A percentile compares a stretch with the other conserved stretches of the same genome.
phyloP scores from a whole-genome alignment of 2,888 invertebrate species.

The Zygaena filipendulae region DNA sequence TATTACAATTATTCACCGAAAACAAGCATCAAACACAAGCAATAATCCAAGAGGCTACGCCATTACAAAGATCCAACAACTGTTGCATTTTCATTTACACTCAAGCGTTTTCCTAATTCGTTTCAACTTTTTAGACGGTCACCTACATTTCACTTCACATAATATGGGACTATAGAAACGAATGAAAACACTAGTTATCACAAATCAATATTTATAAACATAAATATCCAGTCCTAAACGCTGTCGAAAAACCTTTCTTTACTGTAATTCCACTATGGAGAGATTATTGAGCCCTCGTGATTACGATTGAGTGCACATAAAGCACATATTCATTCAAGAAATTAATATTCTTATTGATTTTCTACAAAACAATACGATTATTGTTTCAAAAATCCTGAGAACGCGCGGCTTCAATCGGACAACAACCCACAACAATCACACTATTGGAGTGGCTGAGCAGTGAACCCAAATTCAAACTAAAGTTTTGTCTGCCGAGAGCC shows the following conservation, averaged over 20 bases:
- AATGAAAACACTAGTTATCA: conserved; percentile 36
- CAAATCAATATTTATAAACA: conserved; percentile 69
- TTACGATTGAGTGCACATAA: too few species aligned
- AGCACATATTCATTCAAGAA: conserved; percentile 33
- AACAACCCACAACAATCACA: too few species aligned
- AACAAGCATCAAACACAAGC: conserved; percentile 37
- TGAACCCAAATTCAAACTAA: too few species aligned
- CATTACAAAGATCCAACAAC: conserved; percentile 34
- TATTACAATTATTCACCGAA: conserved; percentile 34
- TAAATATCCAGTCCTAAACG: too few species aligned
- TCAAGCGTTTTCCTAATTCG: conserved; percentile 17
- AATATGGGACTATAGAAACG: conserved; percentile 29
- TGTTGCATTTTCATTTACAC: conserved; percentile 48
- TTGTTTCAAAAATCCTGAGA: too few species aligned
- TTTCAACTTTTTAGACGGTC: conserved; percentile 23
- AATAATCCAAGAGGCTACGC: conserved; percentile 31
- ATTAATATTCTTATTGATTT: conserved; percentile 28
- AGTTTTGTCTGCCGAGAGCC: too few species aligned
- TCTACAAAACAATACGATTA: conserved; percentile 42
- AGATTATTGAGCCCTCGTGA: too few species aligned
- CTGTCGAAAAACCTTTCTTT: too few species aligned
- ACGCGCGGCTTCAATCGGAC: too few species aligned
- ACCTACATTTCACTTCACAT: conserved; percentile 52
- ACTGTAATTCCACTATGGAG: too few species aligned
- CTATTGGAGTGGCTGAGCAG: too few species aligned